phyloP scores from a whole-genome alignment of 2,888 invertebrate genomes.

The Megalurothrips usitatus region DNA sequence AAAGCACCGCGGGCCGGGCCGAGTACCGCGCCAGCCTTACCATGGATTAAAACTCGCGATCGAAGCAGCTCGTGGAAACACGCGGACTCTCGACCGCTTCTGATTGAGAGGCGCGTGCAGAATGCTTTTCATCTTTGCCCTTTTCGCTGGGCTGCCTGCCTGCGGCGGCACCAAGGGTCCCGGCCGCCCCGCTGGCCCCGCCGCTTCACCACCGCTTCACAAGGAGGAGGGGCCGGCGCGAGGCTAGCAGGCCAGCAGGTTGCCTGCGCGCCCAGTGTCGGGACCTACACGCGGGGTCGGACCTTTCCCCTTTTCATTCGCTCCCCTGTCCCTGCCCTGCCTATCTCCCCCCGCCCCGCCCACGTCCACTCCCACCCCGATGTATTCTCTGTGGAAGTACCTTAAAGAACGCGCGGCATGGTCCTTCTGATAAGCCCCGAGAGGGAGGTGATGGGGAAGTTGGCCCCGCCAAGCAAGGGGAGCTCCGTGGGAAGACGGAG shows the following conservation, averaged over 20 bases:
- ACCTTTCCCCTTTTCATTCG: neutral
- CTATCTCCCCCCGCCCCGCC: neutral
- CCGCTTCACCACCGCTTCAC: neutral
- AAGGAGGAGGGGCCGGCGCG: neutral
- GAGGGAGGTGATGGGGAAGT: neutral
- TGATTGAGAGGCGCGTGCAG: too few species aligned
- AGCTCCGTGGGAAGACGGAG: neutral
- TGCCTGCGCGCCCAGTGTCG: neutral
- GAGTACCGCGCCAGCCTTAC: neutral
- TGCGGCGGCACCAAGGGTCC: neutral
- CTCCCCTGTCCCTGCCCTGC: neutral
- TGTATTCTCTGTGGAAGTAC: constrained; percentile 8
- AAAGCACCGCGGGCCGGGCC: neutral
- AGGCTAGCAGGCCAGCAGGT: neutral
- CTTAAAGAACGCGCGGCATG: constrained; percentile 8
- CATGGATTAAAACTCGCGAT: neutral
- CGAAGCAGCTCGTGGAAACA: neutral
- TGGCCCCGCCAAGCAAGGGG: neutral
- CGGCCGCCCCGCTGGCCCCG: neutral
- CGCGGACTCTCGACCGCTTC: neutral
- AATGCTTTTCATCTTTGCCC: too few species aligned
- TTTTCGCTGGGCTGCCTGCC: too few species aligned
- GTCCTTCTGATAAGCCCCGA: neutral
- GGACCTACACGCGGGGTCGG: neutral
- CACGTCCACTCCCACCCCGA: neutral